Conservation (phyloP, 2,888 invertebrate genomes). For the Auanema freiburgensis region DNA sequence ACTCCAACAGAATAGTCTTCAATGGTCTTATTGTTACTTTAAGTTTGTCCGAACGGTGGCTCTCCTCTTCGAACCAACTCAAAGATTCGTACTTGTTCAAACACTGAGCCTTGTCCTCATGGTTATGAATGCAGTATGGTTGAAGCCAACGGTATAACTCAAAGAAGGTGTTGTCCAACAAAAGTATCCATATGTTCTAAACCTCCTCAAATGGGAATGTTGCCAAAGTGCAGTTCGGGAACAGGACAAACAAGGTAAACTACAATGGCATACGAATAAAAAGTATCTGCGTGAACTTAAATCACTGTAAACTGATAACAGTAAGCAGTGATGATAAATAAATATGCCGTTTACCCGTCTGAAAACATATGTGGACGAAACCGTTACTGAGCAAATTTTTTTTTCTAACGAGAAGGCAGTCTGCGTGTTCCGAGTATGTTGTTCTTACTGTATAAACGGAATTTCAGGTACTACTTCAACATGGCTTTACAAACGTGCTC, state of each 20-base stretch:
- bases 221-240: conserved; percentile 42
- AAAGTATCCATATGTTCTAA: conserved; percentile 44
- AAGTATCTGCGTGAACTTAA: not conserved
- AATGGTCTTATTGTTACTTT: not conserved
- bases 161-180: conserved; percentile 45
- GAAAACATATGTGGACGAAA: conserved; percentile 14
- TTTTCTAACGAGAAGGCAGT: no score
- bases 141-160: conserved; percentile 40
- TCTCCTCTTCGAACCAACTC: conserved; percentile 38
- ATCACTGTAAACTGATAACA: conserved; percentile 2
- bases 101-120: conserved; percentile 38
- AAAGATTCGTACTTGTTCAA: conserved; percentile 43
- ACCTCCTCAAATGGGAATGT: conserved; percentile 44
- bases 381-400: conserved; percentile 9
- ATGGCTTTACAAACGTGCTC: conserved; percentile 43
- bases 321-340: conserved; percentile 32
- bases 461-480: conserved; percentile 53
- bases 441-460: no score
- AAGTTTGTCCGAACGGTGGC: conserved; percentile 52
- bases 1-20: no score
- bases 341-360: conserved; percentile 44
- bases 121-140: conserved; percentile 48
- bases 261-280: not conserved
- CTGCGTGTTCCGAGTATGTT: no score
- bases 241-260: conserved; percentile 39